Base-by-base conservation (phyloP, 2,113 vertebrate genomes). In the Alosa alosa region DNA sequence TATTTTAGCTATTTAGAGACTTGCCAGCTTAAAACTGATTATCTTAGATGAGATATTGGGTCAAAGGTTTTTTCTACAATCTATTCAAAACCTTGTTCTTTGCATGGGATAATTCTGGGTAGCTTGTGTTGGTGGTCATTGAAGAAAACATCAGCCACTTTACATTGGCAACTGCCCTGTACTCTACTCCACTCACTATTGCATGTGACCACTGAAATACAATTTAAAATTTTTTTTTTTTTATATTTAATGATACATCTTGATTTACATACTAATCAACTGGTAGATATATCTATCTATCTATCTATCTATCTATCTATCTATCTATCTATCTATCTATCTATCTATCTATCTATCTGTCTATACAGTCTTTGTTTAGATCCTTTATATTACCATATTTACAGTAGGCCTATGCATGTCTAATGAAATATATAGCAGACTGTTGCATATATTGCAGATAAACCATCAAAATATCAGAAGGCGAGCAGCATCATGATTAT, bases 31-130 rank as follows among this genome's bases (percentile, higher is more conserved):
- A 81, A 49, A 50, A 75, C 82, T 86, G 87, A 87, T 87, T 87
- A 82, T 87, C 87, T 75, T 3, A 83, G 78, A 89, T 89, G 82
- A 60, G 83, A 81, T 81, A 18, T 46, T 8, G 86, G 82, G 87
- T 88, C 83, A 90, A 91, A 82, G 90, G 85, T 87, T 81, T 78
- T 78, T 60, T 60, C 55, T 60, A 18, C 55, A 60, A 20, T 22
- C 20, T 60, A 22, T 60, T 18, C 20, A 22, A 11, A 20, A 60
- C 55, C 20, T 22, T 6, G 22, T 22, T 60, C 55, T 60, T 60
- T 20, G 55, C 3, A 60, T 22, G 18, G 55, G 5, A 20, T 22
- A 20, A 60, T 60, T 60, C 55, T 60, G 55, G 18, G 18, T 60
- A 57, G 55, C 17, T 4, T 57, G 0, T 57, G 15, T 57, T 18